Conservation (phyloP, 2,113 vertebrate genomes). For the Picathartes gymnocephalus region DNA sequence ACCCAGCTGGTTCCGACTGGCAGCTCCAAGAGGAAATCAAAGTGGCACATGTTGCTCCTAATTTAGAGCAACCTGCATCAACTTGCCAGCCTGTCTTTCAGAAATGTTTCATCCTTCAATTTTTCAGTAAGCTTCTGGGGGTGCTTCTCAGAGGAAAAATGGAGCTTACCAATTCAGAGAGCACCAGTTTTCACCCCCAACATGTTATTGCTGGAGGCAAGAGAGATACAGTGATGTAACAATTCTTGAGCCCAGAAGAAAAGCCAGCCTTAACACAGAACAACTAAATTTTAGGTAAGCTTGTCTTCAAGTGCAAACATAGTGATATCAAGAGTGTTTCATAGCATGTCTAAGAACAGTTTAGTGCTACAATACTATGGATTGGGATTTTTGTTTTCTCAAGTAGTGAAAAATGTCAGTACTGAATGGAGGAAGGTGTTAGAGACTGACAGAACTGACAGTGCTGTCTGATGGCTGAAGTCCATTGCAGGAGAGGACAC, state of each 20-base stretch:
- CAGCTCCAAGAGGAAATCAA: background rate
- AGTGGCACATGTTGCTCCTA: background rate
- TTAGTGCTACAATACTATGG: background rate
- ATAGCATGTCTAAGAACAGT: background rate
- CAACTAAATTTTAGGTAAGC: background rate
- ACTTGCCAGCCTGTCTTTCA: background rate
- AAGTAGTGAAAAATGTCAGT: background rate
- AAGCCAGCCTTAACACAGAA: background rate
- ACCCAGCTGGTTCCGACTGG: background rate
- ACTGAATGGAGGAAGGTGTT: background rate
- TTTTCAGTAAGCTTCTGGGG: background rate
- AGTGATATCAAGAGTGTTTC: background rate
- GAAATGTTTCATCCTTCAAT: background rate
- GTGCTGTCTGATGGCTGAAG: background rate
- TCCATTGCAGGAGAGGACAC: background rate
- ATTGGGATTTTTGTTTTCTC: background rate
- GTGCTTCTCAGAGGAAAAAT: background rate
- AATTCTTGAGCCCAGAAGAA: background rate
- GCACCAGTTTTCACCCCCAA: background rate
- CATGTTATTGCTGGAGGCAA: background rate
- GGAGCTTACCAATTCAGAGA: background rate
- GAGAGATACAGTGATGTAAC: background rate
- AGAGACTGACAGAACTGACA: background rate
- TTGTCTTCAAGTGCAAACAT: background rate
- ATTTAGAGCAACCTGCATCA: background rate